A percentile compares a stretch with the other conserved stretches of the same genome.
These are phyloP conservation scores for Eupithecia tripunctaria DNA, from an alignment of 2,888 invertebrate species.

Conservation along the genomic window DNA sequence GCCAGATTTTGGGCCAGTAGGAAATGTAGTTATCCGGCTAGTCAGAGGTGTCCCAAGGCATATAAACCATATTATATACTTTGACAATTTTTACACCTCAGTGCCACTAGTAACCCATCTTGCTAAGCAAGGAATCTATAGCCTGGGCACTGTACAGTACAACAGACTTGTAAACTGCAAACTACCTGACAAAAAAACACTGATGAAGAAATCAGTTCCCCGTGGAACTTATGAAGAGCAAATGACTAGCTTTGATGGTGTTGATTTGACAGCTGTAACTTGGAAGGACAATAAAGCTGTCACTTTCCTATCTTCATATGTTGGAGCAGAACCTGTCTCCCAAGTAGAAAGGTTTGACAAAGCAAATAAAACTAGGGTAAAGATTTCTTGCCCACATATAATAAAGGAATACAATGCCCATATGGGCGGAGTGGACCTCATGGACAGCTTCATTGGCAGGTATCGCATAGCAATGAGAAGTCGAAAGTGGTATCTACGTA, in stretches of 20 bases:
- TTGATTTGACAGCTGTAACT: slow-evolving; percentile 51
- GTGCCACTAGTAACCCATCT: slow-evolving; percentile 48
- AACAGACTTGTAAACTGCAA: slow-evolving; percentile 43
- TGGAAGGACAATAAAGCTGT: slow-evolving; percentile 57
- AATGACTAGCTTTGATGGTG: slow-evolving; percentile 49
- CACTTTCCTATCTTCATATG: slow-evolving; percentile 53
- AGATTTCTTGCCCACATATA: no score
- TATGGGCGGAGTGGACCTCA: no score
- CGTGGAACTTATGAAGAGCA: slow-evolving; percentile 51
- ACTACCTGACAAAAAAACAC: slow-evolving; percentile 50
- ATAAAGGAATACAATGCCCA: no score
- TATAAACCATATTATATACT: slow-evolving; percentile 40
- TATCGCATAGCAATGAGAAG: no score
- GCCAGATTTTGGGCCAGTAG: slow-evolving; percentile 52
- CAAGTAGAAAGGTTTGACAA: no score
- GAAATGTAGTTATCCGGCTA: slow-evolving; percentile 49
- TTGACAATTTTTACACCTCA: slow-evolving; percentile 53
- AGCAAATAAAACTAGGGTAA: no score
- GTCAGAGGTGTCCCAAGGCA: slow-evolving; percentile 44
- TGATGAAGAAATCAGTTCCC: slow-evolving; percentile 42
- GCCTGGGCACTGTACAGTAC: slow-evolving; percentile 13
- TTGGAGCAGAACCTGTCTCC: no score
- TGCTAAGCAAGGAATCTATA: slow-evolving; percentile 50
- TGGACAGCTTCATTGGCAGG: no score
- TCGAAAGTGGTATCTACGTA: no score